Conservation (phyloP, 2,113 vertebrate species). For the Zosterops lateralis region DNA sequence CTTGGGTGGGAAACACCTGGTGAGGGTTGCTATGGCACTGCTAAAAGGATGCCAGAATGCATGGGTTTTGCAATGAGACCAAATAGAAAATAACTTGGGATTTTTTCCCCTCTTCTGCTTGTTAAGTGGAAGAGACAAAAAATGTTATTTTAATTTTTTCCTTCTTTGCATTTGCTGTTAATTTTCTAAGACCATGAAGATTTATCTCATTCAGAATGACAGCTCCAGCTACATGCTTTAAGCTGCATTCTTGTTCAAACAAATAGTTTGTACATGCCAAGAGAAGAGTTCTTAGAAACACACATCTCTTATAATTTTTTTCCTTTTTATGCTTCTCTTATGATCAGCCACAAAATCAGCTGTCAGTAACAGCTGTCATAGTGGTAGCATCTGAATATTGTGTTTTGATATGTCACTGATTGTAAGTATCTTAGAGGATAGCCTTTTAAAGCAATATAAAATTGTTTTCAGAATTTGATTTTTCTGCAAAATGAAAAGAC, state of each 20-base stretch:
- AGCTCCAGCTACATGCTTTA: neutral
- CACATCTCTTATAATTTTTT: neutral
- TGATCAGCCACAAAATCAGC: neutral
- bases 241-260: neutral
- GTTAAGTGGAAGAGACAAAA: neutral
- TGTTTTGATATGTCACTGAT: neutral
- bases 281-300: neutral
- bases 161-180: neutral
- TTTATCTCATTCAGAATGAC: neutral
- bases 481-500: neutral
- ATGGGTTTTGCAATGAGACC: neutral
- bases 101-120: neutral
- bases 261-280: neutral
- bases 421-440: neutral
- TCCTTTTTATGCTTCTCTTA: neutral
- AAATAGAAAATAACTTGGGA: neutral
- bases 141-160: neutral
- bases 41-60: neutral
- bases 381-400: neutral
- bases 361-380: neutral
- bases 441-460: neutral
- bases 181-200: neutral
- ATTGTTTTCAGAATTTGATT: neutral
- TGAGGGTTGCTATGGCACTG: neutral
- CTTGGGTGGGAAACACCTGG: neutral